Percentiles rank a stretch among this genome's conserved stretches.
Evolutionary conservation across 2,113 vertebrate genomes (phyloP).

Genomic region (zebrafish (Danio rerio)): GRCz12tu NC_133176.1:19062501-19063000

Average conservation of each 20-base stretch:
- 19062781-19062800: constrained; percentile 64
- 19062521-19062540: constrained; percentile 20
- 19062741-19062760: constrained; percentile 54
- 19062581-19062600: constrained; percentile 47
- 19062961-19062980: neutral
- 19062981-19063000: neutral
- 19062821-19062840: constrained; percentile 53
- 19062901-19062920: neutral
- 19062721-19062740: constrained; percentile 90
- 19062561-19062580: constrained; percentile 61
- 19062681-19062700: constrained; percentile 98
- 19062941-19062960: constrained; percentile 14
- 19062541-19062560: constrained; percentile 1
- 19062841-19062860: neutral
- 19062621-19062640: constrained; percentile 70
- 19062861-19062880: neutral
- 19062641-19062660: constrained; percentile 81
- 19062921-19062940: neutral
- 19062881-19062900: constrained; percentile 9
- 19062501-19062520: constrained; percentile 29
- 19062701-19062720: constrained; percentile 91
- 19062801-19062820: constrained; percentile 68
- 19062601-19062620: constrained; percentile 32
- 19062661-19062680: constrained; percentile 94
- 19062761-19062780: constrained; percentile 49